Evolutionary conservation across 2,797 vertebrate genomes (phyloP).

Genomic region (Scomberomorus guttatus): DNA sequence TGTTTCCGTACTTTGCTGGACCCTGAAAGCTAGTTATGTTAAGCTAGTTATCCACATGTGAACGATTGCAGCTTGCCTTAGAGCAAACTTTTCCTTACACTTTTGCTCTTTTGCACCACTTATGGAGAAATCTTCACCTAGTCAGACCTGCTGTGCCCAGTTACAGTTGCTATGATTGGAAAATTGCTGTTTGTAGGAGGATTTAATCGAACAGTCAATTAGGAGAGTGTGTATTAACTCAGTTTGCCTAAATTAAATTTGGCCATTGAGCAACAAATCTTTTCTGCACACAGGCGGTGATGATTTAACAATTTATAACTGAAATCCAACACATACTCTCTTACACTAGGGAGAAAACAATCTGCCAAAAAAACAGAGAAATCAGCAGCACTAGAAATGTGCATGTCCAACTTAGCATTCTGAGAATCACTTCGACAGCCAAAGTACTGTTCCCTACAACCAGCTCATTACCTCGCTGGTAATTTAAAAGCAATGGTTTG

Average conservation of each 20-base stretch:
- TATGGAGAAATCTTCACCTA: not conserved
- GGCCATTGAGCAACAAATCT: constrained; percentile 12
- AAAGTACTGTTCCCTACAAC: constrained; percentile 43
- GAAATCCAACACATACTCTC: not conserved
- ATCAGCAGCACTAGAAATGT: constrained; percentile 23
- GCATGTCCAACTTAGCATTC: constrained; percentile 33
- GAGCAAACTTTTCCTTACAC: too few relatives aligned
- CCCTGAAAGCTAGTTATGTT: too few relatives aligned
- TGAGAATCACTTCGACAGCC: constrained; percentile 42
- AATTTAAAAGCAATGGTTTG: constrained; percentile 70
- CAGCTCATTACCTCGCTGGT: constrained; percentile 61
- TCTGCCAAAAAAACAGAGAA: constrained; percentile 18
- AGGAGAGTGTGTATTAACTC: constrained; percentile 7
- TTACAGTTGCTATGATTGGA: not conserved
- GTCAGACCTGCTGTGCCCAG: not conserved
- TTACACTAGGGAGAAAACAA: constrained; percentile 6
- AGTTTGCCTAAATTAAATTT: not conserved
- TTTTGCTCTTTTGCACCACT: not conserved
- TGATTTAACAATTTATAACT: constrained; percentile 5
- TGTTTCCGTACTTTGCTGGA: too few relatives aligned
- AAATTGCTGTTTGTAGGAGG: not conserved
- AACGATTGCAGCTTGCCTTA: too few relatives aligned
- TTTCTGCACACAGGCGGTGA: constrained; percentile 11
- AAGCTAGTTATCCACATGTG: not conserved
- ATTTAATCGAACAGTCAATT: constrained; percentile 2